Percentiles rank a stretch among this genome's conserved stretches.
Evolutionary conservation across 2,888 invertebrate species (phyloP).

Genomic region (Meandrusa payeni): DNA sequence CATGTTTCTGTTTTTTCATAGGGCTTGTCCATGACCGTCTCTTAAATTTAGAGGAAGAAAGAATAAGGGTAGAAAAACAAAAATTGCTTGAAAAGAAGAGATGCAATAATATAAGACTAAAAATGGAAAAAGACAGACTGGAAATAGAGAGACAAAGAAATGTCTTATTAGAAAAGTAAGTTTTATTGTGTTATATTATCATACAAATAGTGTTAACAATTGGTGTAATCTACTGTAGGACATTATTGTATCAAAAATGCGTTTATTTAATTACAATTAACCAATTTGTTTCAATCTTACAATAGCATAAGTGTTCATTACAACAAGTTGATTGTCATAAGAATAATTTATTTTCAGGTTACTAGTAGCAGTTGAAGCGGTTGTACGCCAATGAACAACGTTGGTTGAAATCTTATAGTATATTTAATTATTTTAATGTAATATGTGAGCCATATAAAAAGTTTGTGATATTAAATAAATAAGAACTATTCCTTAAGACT

Average conservation of each 20-base stretch:
- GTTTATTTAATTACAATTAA: too few species aligned
- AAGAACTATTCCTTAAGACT: slow-evolving; percentile 12
- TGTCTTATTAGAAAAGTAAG: slow-evolving; percentile 53
- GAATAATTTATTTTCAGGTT: slow-evolving; percentile 43
- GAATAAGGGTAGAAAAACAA: slow-evolving; percentile 55
- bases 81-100: slow-evolving; percentile 57
- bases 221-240: too few species aligned
- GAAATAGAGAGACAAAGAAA: slow-evolving; percentile 57
- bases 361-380: slow-evolving; percentile 50
- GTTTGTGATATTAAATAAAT: slow-evolving; percentile 24
- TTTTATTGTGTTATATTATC: too few species aligned
- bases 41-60: slow-evolving; percentile 54
- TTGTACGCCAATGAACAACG: slow-evolving; percentile 34
- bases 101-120: slow-evolving; percentile 56
- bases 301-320: too few species aligned
- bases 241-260: too few species aligned
- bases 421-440: too few species aligned
- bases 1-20: too few species aligned
- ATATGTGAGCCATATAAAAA: slow-evolving; percentile 3
- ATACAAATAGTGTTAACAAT: too few species aligned
- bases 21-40: slow-evolving; percentile 55
- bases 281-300: too few species aligned
- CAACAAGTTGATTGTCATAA: too few species aligned
- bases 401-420: background rate
- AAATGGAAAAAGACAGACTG: slow-evolving; percentile 55